phyloP scores from a whole-genome alignment of 1,140 invertebrate genomes.

The Coenobita brevimanus region DNA sequence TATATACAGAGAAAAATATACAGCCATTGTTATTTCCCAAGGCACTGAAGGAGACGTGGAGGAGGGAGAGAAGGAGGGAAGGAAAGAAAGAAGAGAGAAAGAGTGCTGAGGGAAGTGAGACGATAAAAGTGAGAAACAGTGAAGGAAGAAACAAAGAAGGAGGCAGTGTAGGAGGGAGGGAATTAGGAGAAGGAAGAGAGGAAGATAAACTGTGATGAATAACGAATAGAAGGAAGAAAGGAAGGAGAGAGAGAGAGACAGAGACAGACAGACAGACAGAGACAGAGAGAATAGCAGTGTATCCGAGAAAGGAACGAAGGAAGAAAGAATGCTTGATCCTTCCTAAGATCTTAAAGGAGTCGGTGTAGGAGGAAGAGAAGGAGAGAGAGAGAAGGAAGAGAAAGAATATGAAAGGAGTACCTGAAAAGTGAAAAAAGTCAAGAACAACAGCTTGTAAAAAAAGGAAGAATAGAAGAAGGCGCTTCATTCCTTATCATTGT shows the following conservation, averaged over 20 bases:
- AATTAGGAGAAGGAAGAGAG: neutral
- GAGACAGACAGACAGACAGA: neutral
- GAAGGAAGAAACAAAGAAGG: neutral
- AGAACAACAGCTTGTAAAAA: too few species aligned
- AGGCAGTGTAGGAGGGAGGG: neutral
- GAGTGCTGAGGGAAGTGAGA: neutral
- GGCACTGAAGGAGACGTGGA: too few species aligned
- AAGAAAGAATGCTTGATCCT: neutral
- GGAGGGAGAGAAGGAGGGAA: conserved; percentile 1
- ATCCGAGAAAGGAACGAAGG: neutral
- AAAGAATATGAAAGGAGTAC: too few species aligned
- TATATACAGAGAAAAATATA: too few species aligned
- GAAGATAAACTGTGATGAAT: neutral
- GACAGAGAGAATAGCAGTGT: neutral
- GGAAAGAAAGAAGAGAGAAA: conserved; percentile 1
- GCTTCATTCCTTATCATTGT: too few species aligned
- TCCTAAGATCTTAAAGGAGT: neutral
- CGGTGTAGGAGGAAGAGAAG: too few species aligned
- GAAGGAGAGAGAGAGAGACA: neutral
- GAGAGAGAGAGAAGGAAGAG: neutral
- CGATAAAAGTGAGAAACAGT: neutral
- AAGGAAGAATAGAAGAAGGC: too few species aligned
- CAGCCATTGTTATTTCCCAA: too few species aligned
- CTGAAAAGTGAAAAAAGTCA: too few species aligned
- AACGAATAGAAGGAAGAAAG: neutral